Evolutionary conservation across 2,113 vertebrate genomes (phyloP).

Genomic region (Montifringilla adamsi): DNA sequence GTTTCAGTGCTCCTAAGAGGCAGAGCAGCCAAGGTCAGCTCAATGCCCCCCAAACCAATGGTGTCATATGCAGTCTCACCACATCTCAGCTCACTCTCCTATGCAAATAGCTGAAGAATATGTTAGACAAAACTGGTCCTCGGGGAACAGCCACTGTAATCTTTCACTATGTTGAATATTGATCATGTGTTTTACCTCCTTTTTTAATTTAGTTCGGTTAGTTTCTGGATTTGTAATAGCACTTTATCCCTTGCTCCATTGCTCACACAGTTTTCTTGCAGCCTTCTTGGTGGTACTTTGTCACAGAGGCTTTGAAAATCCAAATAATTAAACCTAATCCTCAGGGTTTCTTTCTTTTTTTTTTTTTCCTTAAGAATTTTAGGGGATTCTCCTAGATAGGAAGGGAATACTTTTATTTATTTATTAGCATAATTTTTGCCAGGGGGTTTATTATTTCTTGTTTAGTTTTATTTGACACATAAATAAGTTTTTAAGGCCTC

Average conservation of each 20-base stretch:
- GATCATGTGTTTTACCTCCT: background rate
- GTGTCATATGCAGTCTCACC: background rate
- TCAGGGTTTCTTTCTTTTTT: background rate
- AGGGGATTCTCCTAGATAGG: background rate
- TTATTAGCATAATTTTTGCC: background rate
- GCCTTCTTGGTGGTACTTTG: background rate
- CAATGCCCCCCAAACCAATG: background rate
- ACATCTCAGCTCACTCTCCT: background rate
- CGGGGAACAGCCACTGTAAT: background rate
- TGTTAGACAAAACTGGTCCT: background rate
- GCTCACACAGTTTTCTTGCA: background rate
- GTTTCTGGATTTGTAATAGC: background rate
- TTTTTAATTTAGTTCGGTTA: background rate
- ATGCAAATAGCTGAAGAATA: conserved; percentile 14
- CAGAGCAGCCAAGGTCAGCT: conserved; percentile 38
- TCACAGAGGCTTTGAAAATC: conserved; percentile 14
- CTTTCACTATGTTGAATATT: conserved; percentile 4
- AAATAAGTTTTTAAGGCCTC: background rate
- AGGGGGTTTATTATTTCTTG: background rate
- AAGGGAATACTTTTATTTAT: background rate
- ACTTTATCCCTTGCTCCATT: background rate
- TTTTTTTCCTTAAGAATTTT: background rate
- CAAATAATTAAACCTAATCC: conserved; percentile 4
- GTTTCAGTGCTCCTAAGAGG: background rate
- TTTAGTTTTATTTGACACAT: conserved; percentile 6